Evolutionary conservation across 2,797 vertebrate species (phyloP), one percentile per base, ranked within the genome.

Genomic region (Myotis pilosus): DNA sequence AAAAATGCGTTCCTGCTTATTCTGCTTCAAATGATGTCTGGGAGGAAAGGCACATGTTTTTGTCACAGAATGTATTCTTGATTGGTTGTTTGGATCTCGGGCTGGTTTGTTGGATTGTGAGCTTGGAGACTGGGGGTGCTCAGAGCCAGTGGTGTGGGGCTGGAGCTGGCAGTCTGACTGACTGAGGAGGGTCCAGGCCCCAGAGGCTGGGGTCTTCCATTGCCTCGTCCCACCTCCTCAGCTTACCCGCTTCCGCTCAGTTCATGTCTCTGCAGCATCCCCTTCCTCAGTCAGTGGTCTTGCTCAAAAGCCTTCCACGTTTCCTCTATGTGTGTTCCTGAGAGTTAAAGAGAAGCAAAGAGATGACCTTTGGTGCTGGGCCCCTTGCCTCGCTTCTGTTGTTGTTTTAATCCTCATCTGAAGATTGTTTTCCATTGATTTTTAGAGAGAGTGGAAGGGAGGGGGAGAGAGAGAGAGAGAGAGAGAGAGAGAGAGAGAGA

Each of bases 281-380:
- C 78, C 90, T 82, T 90, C 44, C 47, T 38, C 22, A 28, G 68
- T 53, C 30, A 38, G 17, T 12, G 13, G n/a, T 57, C 64, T 49
- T 75, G 25, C 60, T 89, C 57, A 55, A 86, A 78, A 53, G 36
- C 57, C 55, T 80, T 72, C 36, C 86, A n/a, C 44, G 3, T 85
- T 84, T 89, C 68, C 30, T 91, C n/a, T 68, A 49, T 53, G 57
- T 80, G 44, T 51, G 64, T 28, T 49, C 13, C 11, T 91, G 55
- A 47, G 55, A 82, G 53, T 47, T 36, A 60, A 80, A 57, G 38
- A 72, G 22, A 69, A 49, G 53, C 22, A 19, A 55, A 49, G 60
- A 75, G 30, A 53, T 84, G 95, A 79, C 49, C 3, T 64, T 19
- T 33, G 47, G 51, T 8, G 0, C 16, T 38, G 66, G n/a, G 62